phyloP scores from a whole-genome alignment of 2,888 invertebrate species.

The Papilio protenor region DNA sequence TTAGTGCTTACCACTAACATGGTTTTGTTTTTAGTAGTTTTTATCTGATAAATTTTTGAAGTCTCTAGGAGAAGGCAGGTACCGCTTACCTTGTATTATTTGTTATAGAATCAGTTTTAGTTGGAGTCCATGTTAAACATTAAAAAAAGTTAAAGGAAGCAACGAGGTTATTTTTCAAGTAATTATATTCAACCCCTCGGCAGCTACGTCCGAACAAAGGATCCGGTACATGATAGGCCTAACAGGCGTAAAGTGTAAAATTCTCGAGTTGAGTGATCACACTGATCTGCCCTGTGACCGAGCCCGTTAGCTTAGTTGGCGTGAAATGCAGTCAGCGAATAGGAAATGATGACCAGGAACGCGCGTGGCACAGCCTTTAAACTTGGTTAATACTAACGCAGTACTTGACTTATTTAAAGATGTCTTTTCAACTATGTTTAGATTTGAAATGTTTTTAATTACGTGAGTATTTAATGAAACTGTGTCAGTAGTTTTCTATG shows the following conservation, averaged over 20 bases:
- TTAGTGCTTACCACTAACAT: too few species aligned
- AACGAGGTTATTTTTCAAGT: constrained; percentile 29
- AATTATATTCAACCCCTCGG: constrained; percentile 26
- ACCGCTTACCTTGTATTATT: too few species aligned
- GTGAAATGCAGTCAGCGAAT: constrained; percentile 56
- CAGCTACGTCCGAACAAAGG: constrained; percentile 57
- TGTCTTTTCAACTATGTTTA: background rate
- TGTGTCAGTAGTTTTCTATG: constrained; percentile 12
- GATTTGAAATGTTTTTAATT: constrained; percentile 26
- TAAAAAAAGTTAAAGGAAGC: constrained; percentile 27
- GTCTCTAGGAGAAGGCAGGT: too few species aligned
- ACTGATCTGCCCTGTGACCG: constrained; percentile 40
- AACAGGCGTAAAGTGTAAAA: constrained; percentile 61
- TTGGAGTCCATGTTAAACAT: background rate
- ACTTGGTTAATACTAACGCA: constrained; percentile 23
- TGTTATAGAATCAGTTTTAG: background rate
- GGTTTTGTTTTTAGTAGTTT: too few species aligned
- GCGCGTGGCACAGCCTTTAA: constrained; percentile 38
- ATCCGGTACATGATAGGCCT: constrained; percentile 54
- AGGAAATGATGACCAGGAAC: constrained; percentile 55
- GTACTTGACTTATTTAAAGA: constrained; percentile 7
- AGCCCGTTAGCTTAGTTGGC: constrained; percentile 51
- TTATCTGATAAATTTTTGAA: too few species aligned
- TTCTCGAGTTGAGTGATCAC: constrained; percentile 54
- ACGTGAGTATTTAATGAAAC: background rate